Evolutionary conservation across 2,888 invertebrate species (phyloP), one percentile per base, ranked within the genome.

Genomic region (Noctua janthina): DNA sequence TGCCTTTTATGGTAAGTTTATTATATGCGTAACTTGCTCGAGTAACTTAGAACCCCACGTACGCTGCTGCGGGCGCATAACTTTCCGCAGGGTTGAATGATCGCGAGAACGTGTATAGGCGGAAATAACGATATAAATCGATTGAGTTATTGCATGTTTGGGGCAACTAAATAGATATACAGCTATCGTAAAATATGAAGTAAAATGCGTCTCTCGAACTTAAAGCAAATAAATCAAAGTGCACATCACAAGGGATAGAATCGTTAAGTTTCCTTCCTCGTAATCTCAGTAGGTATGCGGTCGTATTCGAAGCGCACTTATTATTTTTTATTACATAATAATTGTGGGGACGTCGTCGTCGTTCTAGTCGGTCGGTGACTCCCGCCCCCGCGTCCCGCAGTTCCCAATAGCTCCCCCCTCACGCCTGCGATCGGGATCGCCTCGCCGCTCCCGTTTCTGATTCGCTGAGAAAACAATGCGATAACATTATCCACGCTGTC

Each of bases 301-400:
- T 92, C 90, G 87, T 88, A 90, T 92, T 91, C 86, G 91, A 92
- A 92, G 91, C 91, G 90, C 91, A 89, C 92, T 93, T 93, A 92
- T 93, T 92, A 93, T 93, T 94, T 94, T 94, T 93, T 95, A 94
- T 95, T 94, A 94, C 92, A 93, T 94, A 94, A 94, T 93, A 94
- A 94, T 94, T 93, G 93, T 92, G 91, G 88, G 90, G 92, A 92
- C 92, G 92, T 93, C 93, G 92, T 93, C 93, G 92, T 93, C 93
- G 94, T 92, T 93, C 91, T 90, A 88, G 83, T 89, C 93, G 94
- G 95, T 94, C 95, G 92, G 81, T 90, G 93, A 94, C 93, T 93
- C 90, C 78, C 81, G 82, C 78, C 81, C 79, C 79, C 71, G 8
- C 20, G 1, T 83, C 81, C 87, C 83, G 43, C 69, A 11, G 62